These are phyloP conservation scores for Spisula subtruncata DNA, from an alignment of 2,888 invertebrate species.

Conservation along the genomic window DNA sequence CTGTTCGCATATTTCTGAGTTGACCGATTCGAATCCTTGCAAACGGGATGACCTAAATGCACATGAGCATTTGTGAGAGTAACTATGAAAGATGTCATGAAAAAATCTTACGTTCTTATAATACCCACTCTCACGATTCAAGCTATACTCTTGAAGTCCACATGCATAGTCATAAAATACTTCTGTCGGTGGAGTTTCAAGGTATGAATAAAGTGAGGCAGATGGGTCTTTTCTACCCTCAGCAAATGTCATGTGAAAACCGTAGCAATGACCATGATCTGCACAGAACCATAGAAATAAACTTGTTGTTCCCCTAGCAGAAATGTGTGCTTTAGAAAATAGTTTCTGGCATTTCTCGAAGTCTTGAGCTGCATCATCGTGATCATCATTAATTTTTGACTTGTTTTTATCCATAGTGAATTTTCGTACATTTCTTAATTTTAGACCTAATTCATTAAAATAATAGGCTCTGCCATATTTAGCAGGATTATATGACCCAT, in stretches of 20 bases:
- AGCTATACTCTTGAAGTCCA: constrained; percentile 59
- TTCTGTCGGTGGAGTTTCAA: constrained; percentile 43
- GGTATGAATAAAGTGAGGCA: constrained; percentile 52
- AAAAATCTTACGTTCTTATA: constrained; percentile 49
- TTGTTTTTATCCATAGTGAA: constrained; percentile 42
- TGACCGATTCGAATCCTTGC: constrained; percentile 53
- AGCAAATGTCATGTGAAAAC: constrained; percentile 58
- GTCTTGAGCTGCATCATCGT: constrained; percentile 45
- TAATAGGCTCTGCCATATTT: constrained; percentile 40
- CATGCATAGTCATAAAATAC: constrained; percentile 66
- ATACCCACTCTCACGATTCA: constrained; percentile 54
- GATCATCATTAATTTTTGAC: constrained; percentile 42
- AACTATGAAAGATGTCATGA: constrained; percentile 62
- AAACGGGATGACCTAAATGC: constrained; percentile 49
- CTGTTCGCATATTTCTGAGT: constrained; percentile 63
- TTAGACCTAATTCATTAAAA: constrained; percentile 23
- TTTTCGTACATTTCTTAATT: constrained; percentile 38
- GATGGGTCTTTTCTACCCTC: constrained; percentile 60
- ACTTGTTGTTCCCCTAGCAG: constrained; percentile 46
- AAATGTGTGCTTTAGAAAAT: constrained; percentile 36
- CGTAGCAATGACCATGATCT: constrained; percentile 59
- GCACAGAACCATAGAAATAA: constrained; percentile 41
- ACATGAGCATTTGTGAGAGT: constrained; percentile 55
- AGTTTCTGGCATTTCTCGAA: constrained; percentile 41
- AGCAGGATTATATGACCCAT: constrained; percentile 51